Percentiles rank a stretch among this genome's conserved stretches.
Evolutionary conservation across 2,888 invertebrate species (phyloP).

Genomic region (Chrysina gloriosa): DNA sequence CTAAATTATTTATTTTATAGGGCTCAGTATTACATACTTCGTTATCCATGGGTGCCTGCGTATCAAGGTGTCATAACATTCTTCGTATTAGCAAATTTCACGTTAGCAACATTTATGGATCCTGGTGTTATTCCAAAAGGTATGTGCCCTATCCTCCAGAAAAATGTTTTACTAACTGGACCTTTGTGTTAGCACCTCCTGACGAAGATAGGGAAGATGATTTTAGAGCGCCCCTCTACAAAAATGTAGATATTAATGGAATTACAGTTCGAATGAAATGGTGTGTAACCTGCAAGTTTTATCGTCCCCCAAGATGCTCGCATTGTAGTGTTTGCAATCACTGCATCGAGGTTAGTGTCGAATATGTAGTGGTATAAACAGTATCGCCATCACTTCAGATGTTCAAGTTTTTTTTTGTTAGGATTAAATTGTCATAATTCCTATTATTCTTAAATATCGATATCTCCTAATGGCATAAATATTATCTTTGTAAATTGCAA

Average conservation of each 20-base stretch:
- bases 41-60: constrained; percentile 90
- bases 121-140: constrained; percentile 99
- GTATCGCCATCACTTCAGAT: too few relatives aligned
- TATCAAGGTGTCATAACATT: constrained; percentile 95
- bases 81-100: constrained; percentile 98
- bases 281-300: constrained; percentile 99
- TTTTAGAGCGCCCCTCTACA: constrained; percentile 94
- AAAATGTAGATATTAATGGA: constrained; percentile 97
- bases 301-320: constrained; percentile 97
- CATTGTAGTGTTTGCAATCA: constrained; percentile 99
- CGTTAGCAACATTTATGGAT: constrained; percentile 99
- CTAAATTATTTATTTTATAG: too few relatives aligned
- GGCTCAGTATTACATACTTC: constrained; percentile 86
- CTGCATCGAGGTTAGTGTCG: constrained; percentile 86
- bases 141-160: constrained; percentile 57
- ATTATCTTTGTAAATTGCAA: too few relatives aligned
- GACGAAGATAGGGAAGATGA: constrained; percentile 98
- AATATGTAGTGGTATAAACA: too few relatives aligned
- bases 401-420: too few relatives aligned
- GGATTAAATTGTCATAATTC: too few relatives aligned
- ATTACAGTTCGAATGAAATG: constrained; percentile 99
- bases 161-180: background rate
- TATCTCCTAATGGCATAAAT: too few relatives aligned
- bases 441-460: too few relatives aligned
- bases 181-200: constrained; percentile 80